Evolutionary conservation across 2,888 invertebrate species (phyloP), one percentile per base, ranked within the genome.

Genomic region (Serrognathus titanus): DNA sequence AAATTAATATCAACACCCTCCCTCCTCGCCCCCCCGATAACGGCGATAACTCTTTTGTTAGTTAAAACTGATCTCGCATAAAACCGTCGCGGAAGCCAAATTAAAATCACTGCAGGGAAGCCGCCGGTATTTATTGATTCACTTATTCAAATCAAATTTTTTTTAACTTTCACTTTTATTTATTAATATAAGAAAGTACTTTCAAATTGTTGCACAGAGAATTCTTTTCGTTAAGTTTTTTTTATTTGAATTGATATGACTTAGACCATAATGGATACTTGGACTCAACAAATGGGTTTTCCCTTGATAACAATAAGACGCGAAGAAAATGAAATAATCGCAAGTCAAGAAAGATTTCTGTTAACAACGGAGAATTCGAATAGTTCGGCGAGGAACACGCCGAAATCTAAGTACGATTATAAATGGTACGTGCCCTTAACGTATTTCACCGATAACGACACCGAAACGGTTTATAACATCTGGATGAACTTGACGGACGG

Each of bases 401-500:
- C 79, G 13, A 79, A 80, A 66, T 81, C 83, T 5, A 80, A 80
- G 51, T 82, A 80, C 63, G 79, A 81, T 60, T 84, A 84, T 71
- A 87, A 85, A 66, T 92, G 92, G 92, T 86, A 87, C 63, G 85
- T 92, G 60, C 92, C 92, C 0, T 80, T 92, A 49, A 90, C 88
- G 3, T 92, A 87, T 74, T 84, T 85, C 57, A 87, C 88, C 3
- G 87, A 87, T 51, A 84, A 85, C 0, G 82, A 83, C 4, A 79
- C 83, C 45, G 80, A 82, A 49, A 75, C 77, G 0, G 77, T 82
- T 39, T 80, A 75, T 69, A 82, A 85, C 36, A 82, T 89, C 31
- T 91, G 90, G 91, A 88, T 92, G 88, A 90, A 90, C 63, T 85
- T 88, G 76, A 86, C 86, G 1, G 87, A 90, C 69, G 87, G 90